Percentiles rank a stretch among this genome's conserved stretches.
phyloP scores from a whole-genome alignment of 2,113 vertebrate species.

The Parus major region DNA sequence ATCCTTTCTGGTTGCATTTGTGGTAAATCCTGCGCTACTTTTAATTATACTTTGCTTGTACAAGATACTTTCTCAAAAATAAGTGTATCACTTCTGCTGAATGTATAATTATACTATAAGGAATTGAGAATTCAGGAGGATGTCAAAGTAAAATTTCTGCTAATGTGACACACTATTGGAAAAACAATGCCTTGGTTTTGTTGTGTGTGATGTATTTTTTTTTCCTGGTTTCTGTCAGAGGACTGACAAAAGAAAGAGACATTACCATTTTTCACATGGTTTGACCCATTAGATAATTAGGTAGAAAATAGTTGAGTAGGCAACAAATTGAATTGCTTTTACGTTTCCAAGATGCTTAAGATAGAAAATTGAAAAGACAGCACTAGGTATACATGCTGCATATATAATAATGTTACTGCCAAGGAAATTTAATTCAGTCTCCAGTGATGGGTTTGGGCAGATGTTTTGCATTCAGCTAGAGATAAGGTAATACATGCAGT shows the following conservation, averaged over 20 bases:
- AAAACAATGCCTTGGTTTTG: slow-evolving; percentile 12
- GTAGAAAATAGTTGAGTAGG: slow-evolving; percentile 45
- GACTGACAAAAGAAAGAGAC: slow-evolving; percentile 10
- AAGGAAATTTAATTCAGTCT: slow-evolving; percentile 66
- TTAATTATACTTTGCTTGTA: slow-evolving; percentile 27
- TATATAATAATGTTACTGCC: slow-evolving; percentile 58
- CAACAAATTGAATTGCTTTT: slow-evolving; percentile 60
- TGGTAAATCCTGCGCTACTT: background rate
- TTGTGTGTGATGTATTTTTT: background rate
- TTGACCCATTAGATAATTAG: slow-evolving; percentile 53
- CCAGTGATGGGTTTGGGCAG: slow-evolving; percentile 51
- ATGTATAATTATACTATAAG: background rate
- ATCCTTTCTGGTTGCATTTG: slow-evolving; percentile 1
- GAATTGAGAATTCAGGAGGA: slow-evolving; percentile 11
- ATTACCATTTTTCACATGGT: slow-evolving; percentile 47
- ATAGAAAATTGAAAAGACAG: slow-evolving; percentile 54
- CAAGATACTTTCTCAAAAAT: background rate
- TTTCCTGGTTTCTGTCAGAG: background rate
- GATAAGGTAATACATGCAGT: slow-evolving; percentile 48
- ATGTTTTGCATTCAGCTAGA: slow-evolving; percentile 51
- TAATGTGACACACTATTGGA: slow-evolving; percentile 8
- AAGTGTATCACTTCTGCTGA: background rate
- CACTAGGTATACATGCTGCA: slow-evolving; percentile 41
- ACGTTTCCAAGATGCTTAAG: slow-evolving; percentile 63
- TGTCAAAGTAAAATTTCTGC: slow-evolving; percentile 3